These are phyloP conservation scores for Leptinotarsa texana DNA, from an alignment of 1,140 invertebrate genomes.

Conservation along the genomic window DNA sequence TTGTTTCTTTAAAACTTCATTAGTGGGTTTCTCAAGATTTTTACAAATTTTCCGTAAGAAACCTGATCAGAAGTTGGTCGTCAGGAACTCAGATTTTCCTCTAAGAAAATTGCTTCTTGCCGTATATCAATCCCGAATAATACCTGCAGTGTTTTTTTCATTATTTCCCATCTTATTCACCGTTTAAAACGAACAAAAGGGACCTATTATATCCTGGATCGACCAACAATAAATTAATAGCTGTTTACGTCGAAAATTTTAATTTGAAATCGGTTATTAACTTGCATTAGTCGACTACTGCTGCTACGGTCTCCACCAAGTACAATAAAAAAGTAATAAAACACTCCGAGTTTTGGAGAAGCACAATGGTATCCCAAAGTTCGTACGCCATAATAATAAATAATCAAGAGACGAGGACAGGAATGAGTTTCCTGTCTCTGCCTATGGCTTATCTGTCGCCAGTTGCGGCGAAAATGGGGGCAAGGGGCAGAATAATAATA, in stretches of 20 bases:
- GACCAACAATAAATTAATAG: neutral
- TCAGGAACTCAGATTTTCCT: too few relatives aligned
- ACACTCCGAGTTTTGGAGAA: conserved; percentile 22
- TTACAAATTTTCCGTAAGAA: too few relatives aligned
- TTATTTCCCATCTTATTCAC: too few relatives aligned
- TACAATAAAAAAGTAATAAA: conserved; percentile 34
- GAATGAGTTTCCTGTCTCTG: conserved; percentile 31
- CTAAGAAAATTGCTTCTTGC: too few relatives aligned
- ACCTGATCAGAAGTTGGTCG: too few relatives aligned
- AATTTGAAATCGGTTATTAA: conserved; percentile 22
- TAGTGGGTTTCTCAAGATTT: too few relatives aligned
- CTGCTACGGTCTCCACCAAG: neutral
- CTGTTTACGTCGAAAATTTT: conserved; percentile 16
- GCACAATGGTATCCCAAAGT: conserved; percentile 34
- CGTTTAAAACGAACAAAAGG: too few relatives aligned
- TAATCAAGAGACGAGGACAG: conserved; percentile 29
- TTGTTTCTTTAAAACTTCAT: too few relatives aligned
- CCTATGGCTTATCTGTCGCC: conserved; percentile 27
- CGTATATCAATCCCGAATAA: too few relatives aligned
- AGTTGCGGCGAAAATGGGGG: conserved; percentile 5
- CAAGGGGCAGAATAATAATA: too few relatives aligned
- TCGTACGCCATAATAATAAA: conserved; percentile 36
- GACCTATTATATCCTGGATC: too few relatives aligned
- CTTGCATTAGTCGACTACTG: neutral
- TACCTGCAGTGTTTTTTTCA: too few relatives aligned